Percentiles rank a stretch among this genome's conserved stretches.
These are phyloP conservation scores for Encarsia formosa DNA, from an alignment of 2,888 invertebrate species.

Conservation along the genomic window DNA sequence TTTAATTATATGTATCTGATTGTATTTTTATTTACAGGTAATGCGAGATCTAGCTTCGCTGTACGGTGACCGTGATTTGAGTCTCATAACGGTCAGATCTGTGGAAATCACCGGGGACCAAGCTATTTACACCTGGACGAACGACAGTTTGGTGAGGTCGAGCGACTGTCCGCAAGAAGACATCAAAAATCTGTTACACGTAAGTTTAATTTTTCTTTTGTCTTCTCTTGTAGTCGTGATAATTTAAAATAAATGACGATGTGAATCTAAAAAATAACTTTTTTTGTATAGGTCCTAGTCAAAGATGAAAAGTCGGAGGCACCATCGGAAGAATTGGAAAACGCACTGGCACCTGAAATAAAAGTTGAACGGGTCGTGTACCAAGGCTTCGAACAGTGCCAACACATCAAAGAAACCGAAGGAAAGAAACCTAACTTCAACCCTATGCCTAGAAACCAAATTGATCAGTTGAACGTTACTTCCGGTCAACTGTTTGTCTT, in stretches of 20 bases:
- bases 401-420: constrained; percentile 52
- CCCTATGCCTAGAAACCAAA: constrained; percentile 79
- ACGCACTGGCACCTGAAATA: constrained; percentile 65
- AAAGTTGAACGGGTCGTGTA: constrained; percentile 63
- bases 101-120: constrained; percentile 56
- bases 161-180: constrained; percentile 71
- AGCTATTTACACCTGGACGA: constrained; percentile 76
- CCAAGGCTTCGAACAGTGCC: constrained; percentile 67
- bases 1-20: constrained; percentile 2
- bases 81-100: constrained; percentile 67
- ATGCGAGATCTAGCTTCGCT: constrained; percentile 49
- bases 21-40: constrained; percentile 33
- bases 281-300: constrained; percentile 49
- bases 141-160: constrained; percentile 75
- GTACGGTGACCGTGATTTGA: constrained; percentile 55
- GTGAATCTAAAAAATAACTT: not conserved
- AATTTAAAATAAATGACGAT: constrained; percentile 33
- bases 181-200: constrained; percentile 66
- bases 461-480: constrained; percentile 77
- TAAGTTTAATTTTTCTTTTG: constrained; percentile 42
- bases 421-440: constrained; percentile 51
- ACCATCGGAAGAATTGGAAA: constrained; percentile 59
- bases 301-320: constrained; percentile 50
- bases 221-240: not conserved
- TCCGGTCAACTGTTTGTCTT: constrained; percentile 77